phyloP scores from a whole-genome alignment of 2,113 vertebrate genomes.

The Mustelus asterias region DNA sequence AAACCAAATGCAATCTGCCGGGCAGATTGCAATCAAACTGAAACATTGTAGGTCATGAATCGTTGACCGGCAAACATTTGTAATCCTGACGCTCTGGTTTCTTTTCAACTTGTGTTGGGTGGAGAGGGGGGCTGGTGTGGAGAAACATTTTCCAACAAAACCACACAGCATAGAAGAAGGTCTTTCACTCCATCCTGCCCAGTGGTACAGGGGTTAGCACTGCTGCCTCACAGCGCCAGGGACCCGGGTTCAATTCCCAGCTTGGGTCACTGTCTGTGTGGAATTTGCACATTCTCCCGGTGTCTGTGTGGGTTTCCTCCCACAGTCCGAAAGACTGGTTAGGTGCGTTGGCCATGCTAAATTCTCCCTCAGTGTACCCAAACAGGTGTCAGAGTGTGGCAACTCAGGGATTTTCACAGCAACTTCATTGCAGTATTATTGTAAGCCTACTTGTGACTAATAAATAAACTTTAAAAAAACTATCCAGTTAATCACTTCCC shows the following conservation, averaged over 20 bases:
- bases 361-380: too few species aligned
- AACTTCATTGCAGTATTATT: too few species aligned
- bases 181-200: neutral
- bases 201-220: too few species aligned
- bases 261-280: too few species aligned
- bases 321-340: too few species aligned
- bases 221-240: neutral
- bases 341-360: too few species aligned
- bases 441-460: too few species aligned
- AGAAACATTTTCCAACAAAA: neutral
- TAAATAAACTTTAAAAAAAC: neutral
- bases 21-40: conserved; percentile 1
- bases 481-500: neutral
- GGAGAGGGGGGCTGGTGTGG: neutral
- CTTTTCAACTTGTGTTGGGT: neutral
- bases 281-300: too few species aligned
- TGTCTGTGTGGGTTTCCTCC: too few species aligned
- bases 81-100: neutral
- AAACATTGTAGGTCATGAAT: neutral
- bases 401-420: too few species aligned
- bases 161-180: neutral
- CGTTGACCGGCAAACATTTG: neutral
- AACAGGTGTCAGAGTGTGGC: too few species aligned
- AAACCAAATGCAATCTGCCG: neutral
- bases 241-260: too few species aligned